Percentiles rank a stretch among this genome's conserved stretches.
Conservation (phyloP, 1,140 invertebrate species). For the Hyles vespertilio region DNA sequence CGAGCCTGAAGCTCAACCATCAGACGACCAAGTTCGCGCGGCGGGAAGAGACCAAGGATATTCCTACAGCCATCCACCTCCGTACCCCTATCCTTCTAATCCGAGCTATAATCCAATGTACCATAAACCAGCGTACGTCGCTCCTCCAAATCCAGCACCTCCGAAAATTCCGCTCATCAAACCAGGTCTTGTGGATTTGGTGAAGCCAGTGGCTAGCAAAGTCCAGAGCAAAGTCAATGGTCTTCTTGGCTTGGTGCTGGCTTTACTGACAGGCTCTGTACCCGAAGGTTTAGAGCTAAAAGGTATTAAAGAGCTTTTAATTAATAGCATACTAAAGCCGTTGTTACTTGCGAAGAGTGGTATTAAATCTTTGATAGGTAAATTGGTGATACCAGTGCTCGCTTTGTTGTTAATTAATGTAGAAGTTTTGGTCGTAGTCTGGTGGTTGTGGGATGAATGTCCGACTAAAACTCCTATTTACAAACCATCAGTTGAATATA, state of each 20-base stretch:
- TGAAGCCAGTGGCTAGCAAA: slow-evolving; percentile 42
- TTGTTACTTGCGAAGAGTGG: slow-evolving; percentile 46
- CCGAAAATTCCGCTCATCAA: slow-evolving; percentile 23
- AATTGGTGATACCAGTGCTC: slow-evolving; percentile 54
- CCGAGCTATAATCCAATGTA: slow-evolving; percentile 12
- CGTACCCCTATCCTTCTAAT: slow-evolving; percentile 11
- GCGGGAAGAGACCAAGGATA: slow-evolving; percentile 16
- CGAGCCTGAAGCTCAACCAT: slow-evolving; percentile 12
- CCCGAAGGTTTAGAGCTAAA: slow-evolving; percentile 34
- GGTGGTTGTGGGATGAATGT: slow-evolving; percentile 70
- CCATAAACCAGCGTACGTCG: slow-evolving; percentile 1
- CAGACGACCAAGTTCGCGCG: slow-evolving; percentile 9
- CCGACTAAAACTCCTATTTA: slow-evolving; percentile 18
- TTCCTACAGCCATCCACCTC: slow-evolving; percentile 11
- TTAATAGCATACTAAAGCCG: slow-evolving; percentile 55
- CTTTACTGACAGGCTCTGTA: slow-evolving; percentile 41
- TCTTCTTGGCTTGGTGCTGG: slow-evolving; percentile 41
- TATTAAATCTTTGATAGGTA: slow-evolving; percentile 58
- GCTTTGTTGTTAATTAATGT: slow-evolving; percentile 57
- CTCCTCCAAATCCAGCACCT: slow-evolving; percentile 10
- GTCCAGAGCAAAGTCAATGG: slow-evolving; percentile 45
- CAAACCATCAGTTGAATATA: slow-evolving; percentile 29
- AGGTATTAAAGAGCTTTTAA: slow-evolving; percentile 53
- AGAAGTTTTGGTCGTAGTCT: slow-evolving; percentile 56
- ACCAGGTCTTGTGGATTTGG: slow-evolving; percentile 19